Conservation (phyloP, 2,113 vertebrate species). For the Miniopterus natalensis region DNA sequence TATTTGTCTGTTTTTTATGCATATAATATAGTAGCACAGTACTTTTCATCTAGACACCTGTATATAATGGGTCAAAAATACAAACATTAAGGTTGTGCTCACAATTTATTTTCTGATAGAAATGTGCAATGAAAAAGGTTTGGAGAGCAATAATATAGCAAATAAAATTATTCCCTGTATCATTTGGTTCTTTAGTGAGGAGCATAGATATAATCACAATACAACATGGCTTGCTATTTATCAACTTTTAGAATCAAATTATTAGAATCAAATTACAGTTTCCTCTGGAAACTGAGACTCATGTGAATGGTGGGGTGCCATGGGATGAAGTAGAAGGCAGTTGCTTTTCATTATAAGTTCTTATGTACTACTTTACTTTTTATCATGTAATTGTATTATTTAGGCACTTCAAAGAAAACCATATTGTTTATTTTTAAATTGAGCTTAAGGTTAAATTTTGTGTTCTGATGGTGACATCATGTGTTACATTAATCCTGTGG, state of each 20-base stretch:
- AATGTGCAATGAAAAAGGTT: not conserved
- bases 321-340: not conserved
- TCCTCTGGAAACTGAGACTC: not conserved
- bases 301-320: not conserved
- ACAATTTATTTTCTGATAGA: not conserved
- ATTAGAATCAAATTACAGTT: not conserved
- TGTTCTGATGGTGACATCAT: slow-evolving; percentile 60
- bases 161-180: not conserved
- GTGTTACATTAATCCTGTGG: slow-evolving; percentile 38
- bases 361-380: not conserved
- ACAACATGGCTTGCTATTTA: not conserved
- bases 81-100: not conserved
- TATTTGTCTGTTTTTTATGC: not conserved
- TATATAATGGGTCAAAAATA: not conserved
- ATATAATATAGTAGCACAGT: not conserved
- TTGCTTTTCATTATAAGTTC: not conserved
- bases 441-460: slow-evolving; percentile 12
- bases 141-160: not conserved
- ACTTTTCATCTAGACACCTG: not conserved
- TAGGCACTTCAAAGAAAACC: not conserved
- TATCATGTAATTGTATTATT: not conserved
- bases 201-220: not conserved
- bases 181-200: not conserved
- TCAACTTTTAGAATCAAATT: not conserved
- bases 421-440: not conserved